A percentile compares a stretch with the other conserved stretches of the same genome.
Conservation (phyloP, 1,140 invertebrate species). For the Apis laboriosa region DNA sequence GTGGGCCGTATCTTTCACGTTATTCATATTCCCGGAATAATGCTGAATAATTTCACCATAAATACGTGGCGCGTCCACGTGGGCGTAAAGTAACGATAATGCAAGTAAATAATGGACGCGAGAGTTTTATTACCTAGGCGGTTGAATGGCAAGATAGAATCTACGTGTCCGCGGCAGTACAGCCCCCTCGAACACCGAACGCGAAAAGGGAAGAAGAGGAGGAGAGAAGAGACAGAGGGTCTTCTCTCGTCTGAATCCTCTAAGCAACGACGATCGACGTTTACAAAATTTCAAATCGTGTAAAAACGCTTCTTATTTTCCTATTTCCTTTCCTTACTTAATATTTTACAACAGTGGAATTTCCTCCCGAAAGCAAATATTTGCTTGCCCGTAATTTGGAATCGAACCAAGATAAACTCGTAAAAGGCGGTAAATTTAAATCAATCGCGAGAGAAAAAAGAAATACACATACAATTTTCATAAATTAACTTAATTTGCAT, state of each 20-base stretch:
- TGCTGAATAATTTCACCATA: constrained; percentile 79
- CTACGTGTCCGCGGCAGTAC: constrained; percentile 69
- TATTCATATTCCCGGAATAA: constrained; percentile 78
- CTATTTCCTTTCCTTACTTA: too few relatives aligned
- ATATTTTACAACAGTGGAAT: too few relatives aligned
- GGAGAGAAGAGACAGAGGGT: neutral
- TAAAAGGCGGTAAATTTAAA: too few relatives aligned
- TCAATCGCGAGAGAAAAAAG: neutral
- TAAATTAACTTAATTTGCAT: too few relatives aligned
- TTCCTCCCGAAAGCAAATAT: too few relatives aligned
- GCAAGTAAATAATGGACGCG: constrained; percentile 79
- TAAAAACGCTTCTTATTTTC: too few relatives aligned
- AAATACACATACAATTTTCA: too few relatives aligned
- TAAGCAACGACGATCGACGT: too few relatives aligned
- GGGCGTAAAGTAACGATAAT: constrained; percentile 80
- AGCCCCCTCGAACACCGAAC: constrained; percentile 45
- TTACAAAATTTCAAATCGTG: too few relatives aligned
- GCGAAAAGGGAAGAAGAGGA: constrained; percentile 14
- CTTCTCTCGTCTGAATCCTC: too few relatives aligned
- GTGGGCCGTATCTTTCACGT: constrained; percentile 64
- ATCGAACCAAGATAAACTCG: too few relatives aligned
- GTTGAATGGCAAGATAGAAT: constrained; percentile 79
- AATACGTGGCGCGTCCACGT: constrained; percentile 73
- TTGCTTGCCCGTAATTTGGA: too few relatives aligned
- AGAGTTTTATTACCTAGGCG: constrained; percentile 78